A percentile compares a stretch with the other conserved stretches of the same genome.
phyloP scores from a whole-genome alignment of 1,140 invertebrate genomes.

The Zophobas atratus region DNA sequence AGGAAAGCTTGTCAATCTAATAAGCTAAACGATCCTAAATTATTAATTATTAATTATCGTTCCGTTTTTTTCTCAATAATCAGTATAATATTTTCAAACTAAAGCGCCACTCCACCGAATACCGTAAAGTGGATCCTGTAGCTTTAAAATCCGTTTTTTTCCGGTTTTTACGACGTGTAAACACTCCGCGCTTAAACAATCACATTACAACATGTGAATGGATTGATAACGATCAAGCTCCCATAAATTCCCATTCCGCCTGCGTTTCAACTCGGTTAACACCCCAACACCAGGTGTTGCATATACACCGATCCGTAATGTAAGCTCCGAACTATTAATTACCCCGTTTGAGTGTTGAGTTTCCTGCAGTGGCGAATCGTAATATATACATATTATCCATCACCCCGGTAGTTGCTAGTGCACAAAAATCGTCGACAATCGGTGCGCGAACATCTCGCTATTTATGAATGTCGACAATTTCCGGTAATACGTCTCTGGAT shows the following conservation, averaged over 20 bases:
- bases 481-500: slow-evolving; percentile 33
- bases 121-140: too few relatives aligned
- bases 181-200: neutral
- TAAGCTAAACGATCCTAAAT: too few relatives aligned
- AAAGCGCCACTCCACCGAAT: too few relatives aligned
- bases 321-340: slow-evolving; percentile 32
- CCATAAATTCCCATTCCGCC: slow-evolving; percentile 19
- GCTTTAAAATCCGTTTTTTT: too few relatives aligned
- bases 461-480: slow-evolving; percentile 32
- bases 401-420: neutral
- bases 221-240: slow-evolving; percentile 16
- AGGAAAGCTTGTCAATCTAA: too few relatives aligned
- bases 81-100: too few relatives aligned
- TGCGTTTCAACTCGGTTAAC: slow-evolving; percentile 16
- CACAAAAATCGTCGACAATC: slow-evolving; percentile 16
- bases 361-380: slow-evolving; percentile 15
- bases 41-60: too few relatives aligned
- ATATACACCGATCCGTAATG: slow-evolving; percentile 9
- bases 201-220: slow-evolving; percentile 20
- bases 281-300: slow-evolving; percentile 35
- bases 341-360: slow-evolving; percentile 32
- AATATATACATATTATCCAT: slow-evolving; percentile 12
- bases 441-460: neutral
- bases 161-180: too few relatives aligned
- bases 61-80: too few relatives aligned